Evolutionary conservation across 2,113 vertebrate species (phyloP).

Genomic region (Pristiophorus japonicus): DNA sequence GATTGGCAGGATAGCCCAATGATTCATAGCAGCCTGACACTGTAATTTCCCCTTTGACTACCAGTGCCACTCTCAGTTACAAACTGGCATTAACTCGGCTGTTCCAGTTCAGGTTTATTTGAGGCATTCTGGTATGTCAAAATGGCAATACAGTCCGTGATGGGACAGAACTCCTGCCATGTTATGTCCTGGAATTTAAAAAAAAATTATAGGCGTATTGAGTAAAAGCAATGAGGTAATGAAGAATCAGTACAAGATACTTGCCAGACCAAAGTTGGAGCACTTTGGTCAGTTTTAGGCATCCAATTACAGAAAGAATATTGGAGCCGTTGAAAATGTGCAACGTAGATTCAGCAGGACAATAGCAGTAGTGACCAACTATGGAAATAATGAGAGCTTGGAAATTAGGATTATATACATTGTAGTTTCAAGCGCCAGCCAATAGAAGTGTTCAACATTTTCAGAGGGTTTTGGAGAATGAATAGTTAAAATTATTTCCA

Average conservation of each 20-base stretch:
- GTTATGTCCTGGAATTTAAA: not conserved
- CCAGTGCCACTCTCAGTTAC: too few relatives aligned
- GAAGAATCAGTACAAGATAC: not conserved
- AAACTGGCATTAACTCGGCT: not conserved
- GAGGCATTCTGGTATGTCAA: not conserved
- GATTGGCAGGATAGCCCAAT: not conserved
- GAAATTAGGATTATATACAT: not conserved
- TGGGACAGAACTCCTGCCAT: not conserved
- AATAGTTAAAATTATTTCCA: not conserved
- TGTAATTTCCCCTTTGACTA: not conserved
- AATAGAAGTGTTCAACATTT: not conserved
- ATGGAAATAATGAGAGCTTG: not conserved
- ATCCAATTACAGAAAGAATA: not conserved
- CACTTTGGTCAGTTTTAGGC: not conserved
- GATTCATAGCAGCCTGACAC: not conserved
- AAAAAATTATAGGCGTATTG: not conserved
- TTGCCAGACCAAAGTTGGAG: not conserved
- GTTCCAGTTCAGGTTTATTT: not conserved
- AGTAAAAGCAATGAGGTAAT: not conserved
- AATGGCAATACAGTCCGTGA: not conserved
- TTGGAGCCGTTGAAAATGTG: not conserved
- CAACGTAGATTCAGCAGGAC: not conserved
- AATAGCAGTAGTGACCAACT: not conserved
- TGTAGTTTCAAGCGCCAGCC: too few relatives aligned
- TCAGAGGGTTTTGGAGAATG: not conserved